These are phyloP conservation scores for Ophiodon elongatus DNA, from an alignment of 2,113 vertebrate species.

Conservation along the genomic window DNA sequence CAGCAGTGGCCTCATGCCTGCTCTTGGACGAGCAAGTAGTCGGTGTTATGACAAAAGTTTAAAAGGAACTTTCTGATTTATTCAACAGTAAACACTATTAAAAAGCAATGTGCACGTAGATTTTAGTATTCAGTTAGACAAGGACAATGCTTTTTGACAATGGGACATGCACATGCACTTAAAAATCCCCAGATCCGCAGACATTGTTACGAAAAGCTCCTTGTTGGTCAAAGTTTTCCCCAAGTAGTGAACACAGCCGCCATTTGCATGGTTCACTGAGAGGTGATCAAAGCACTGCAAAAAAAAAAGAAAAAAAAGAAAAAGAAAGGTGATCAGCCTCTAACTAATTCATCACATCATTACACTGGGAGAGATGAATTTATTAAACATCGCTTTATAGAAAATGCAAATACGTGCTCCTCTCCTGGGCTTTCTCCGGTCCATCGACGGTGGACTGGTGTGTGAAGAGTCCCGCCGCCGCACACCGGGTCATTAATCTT, in stretches of 20 bases:
- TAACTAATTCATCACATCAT: constrained; percentile 6
- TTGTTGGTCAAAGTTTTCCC: not conserved
- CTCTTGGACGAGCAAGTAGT: not conserved
- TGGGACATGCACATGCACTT: constrained; percentile 35
- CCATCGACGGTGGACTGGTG: not conserved
- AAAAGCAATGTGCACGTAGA: not conserved
- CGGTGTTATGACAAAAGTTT: constrained; percentile 5
- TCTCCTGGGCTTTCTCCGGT: constrained; percentile 2
- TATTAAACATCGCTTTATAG: constrained; percentile 5
- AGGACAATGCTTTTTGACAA: constrained; percentile 1
- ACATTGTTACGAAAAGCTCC: not conserved
- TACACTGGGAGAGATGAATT: not conserved
- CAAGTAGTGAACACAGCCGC: not conserved
- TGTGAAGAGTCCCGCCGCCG: not conserved
- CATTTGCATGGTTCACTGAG: not conserved
- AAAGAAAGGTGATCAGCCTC: not conserved
- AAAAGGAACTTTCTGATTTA: constrained; percentile 13
- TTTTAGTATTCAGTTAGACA: not conserved
- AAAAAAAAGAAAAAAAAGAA: not conserved
- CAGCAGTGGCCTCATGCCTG: not conserved
- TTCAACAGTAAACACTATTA: constrained; percentile 23
- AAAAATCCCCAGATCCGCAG: constrained; percentile 19
- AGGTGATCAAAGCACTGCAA: not conserved
- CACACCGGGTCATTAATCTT: constrained; percentile 8
- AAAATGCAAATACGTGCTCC: constrained; percentile 9